Conservation (phyloP, 2,888 invertebrate genomes). For the Drosophila leonis region DNA sequence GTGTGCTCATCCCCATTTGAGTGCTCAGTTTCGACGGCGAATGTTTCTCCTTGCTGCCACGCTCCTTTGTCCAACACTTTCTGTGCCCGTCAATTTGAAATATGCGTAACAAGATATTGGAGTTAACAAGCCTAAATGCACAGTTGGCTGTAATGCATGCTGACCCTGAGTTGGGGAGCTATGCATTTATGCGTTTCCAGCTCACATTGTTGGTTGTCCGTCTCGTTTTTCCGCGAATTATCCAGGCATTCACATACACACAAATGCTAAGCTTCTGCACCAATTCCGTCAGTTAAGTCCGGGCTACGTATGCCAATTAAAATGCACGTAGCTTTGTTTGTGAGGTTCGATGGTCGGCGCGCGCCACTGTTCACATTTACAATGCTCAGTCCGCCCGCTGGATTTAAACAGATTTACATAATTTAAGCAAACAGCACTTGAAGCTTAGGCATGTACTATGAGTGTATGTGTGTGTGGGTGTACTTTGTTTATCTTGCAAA, state of each 20-base stretch:
- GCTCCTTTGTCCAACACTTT: neutral
- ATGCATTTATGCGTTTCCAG: slow-evolving; percentile 1
- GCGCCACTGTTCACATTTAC: slow-evolving; percentile 35
- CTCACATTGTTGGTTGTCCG: neutral
- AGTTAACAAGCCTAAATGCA: neutral
- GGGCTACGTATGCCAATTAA: slow-evolving; percentile 66
- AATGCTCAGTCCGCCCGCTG: slow-evolving; percentile 63
- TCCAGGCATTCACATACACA: slow-evolving; percentile 10
- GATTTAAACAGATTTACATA: slow-evolving; percentile 74
- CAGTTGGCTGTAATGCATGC: slow-evolving; percentile 33
- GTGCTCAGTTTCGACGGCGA: too few species aligned
- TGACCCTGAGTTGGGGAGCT: slow-evolving; percentile 20
- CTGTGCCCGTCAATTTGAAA: neutral
- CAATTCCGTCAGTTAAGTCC: slow-evolving; percentile 46
- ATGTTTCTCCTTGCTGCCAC: neutral
- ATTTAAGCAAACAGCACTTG: slow-evolving; percentile 73
- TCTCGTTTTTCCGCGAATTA: slow-evolving; percentile 48
- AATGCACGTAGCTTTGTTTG: slow-evolving; percentile 64
- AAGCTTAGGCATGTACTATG: slow-evolving; percentile 27
- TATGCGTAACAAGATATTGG: neutral
- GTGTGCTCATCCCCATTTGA: too few species aligned
- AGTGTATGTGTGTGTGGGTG: neutral
- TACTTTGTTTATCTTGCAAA: slow-evolving; percentile 50
- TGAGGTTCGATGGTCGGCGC: slow-evolving; percentile 37
- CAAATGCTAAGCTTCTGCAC: slow-evolving; percentile 38